These are phyloP conservation scores for Sarcophaga bullata DNA, from an alignment of 1,140 invertebrate species.

Conservation along the genomic window DNA sequence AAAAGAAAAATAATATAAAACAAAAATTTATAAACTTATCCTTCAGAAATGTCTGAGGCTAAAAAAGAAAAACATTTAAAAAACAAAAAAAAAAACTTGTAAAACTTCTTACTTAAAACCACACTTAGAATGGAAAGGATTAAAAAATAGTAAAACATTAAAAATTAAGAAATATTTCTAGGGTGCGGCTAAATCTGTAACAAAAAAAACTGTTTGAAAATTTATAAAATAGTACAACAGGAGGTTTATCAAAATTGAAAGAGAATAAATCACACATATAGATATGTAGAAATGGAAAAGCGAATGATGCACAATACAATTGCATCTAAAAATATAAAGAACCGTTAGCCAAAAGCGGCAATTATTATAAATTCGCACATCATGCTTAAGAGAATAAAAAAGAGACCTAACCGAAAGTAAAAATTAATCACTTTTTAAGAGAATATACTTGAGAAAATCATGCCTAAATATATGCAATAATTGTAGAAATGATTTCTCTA, in stretches of 20 bases:
- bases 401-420: neutral
- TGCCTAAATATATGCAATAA: too few relatives aligned
- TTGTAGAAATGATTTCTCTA: too few relatives aligned
- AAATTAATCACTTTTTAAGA: too few relatives aligned
- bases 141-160: neutral
- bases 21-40: too few relatives aligned
- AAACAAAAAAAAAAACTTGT: too few relatives aligned
- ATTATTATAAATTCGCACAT: neutral
- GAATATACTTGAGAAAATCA: too few relatives aligned
- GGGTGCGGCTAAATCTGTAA: conserved; percentile 39
- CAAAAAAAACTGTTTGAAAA: neutral
- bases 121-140: neutral
- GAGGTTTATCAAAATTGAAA: neutral
- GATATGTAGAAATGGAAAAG: neutral
- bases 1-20: too few relatives aligned
- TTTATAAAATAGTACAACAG: neutral
- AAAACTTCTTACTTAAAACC: too few relatives aligned
- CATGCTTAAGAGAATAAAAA: neutral
- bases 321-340: neutral
- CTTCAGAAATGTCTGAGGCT: too few relatives aligned
- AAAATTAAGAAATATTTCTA: conserved; percentile 33
- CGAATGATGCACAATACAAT: neutral
- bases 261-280: neutral
- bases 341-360: neutral
- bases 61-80: too few relatives aligned